These are phyloP conservation scores for Lasioglossum leucozonium DNA, from an alignment of 2,888 invertebrate genomes.

Conservation along the genomic window DNA sequence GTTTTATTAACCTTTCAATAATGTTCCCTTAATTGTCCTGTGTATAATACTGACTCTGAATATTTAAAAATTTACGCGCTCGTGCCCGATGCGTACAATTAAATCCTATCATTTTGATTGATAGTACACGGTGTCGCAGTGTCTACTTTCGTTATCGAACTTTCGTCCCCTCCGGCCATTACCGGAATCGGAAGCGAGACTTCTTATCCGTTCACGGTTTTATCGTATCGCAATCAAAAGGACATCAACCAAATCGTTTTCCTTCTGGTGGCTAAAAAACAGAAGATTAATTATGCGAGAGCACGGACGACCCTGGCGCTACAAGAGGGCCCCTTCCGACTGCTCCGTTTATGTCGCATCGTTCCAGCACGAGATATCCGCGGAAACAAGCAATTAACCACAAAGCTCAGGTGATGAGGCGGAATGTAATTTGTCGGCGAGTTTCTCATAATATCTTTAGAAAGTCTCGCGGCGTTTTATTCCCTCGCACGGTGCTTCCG, in stretches of 20 bases:
- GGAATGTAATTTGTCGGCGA: slow-evolving; percentile 35
- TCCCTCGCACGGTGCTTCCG: neutral
- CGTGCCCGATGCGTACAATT: neutral
- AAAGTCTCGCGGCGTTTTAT: slow-evolving; percentile 11
- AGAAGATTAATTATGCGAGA: slow-evolving; percentile 39
- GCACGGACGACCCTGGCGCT: slow-evolving; percentile 6
- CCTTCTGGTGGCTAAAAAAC: neutral
- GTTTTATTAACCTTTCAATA: too few relatives aligned
- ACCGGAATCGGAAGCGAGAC: neutral
- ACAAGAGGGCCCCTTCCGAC: slow-evolving; percentile 3
- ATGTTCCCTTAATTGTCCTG: too few relatives aligned
- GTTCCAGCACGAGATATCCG: slow-evolving; percentile 22
- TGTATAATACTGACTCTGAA: neutral
- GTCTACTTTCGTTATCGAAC: neutral
- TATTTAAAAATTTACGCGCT: too few relatives aligned
- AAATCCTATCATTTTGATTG: neutral
- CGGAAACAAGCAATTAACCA: slow-evolving; percentile 43
- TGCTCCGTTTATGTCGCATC: slow-evolving; percentile 29
- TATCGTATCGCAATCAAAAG: slow-evolving; percentile 13
- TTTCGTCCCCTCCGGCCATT: neutral
- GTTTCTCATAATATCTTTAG: slow-evolving; percentile 36
- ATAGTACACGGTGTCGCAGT: neutral
- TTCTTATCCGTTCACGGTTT: neutral
- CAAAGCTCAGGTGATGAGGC: slow-evolving; percentile 11
- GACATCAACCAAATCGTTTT: slow-evolving; percentile 21